These are phyloP conservation scores for Drosophila littoralis DNA, from an alignment of 1,140 invertebrate species.

Conservation along the genomic window DNA sequence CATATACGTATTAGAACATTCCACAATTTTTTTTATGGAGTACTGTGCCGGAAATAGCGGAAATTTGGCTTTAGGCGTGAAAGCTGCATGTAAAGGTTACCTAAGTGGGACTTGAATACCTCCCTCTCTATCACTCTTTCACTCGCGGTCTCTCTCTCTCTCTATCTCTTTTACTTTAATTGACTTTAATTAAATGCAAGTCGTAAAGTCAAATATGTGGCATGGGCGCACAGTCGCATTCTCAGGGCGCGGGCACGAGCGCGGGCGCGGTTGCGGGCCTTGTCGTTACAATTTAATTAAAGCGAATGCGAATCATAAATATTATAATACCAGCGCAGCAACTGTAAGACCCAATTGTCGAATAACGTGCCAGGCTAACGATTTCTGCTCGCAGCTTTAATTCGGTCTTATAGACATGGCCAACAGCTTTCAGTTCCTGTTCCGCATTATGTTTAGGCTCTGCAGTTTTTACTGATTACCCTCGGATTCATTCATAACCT, in stretches of 20 bases:
- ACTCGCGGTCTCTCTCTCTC: neutral
- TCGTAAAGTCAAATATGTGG: conserved; percentile 71
- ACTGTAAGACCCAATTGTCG: conserved; percentile 37
- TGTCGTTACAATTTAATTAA: conserved; percentile 68
- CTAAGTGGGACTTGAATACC: conserved; percentile 2
- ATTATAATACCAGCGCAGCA: conserved; percentile 55
- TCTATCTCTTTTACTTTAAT: conserved; percentile 42
- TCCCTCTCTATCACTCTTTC: neutral
- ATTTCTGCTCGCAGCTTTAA: neutral
- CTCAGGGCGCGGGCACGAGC: neutral
- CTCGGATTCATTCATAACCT: too few relatives aligned
- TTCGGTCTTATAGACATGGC: conserved; percentile 1
- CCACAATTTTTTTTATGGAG: too few relatives aligned
- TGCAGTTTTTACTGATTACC: too few relatives aligned
- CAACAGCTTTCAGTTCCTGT: neutral
- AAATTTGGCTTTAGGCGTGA: neutral
- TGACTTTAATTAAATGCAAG: conserved; percentile 77
- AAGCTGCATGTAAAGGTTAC: neutral
- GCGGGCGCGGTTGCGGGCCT: neutral
- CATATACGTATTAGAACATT: neutral
- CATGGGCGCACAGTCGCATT: conserved; percentile 22
- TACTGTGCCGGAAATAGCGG: too few relatives aligned
- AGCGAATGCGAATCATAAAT: conserved; percentile 75
- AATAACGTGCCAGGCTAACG: conserved; percentile 13
- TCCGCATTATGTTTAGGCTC: too few relatives aligned